Evolutionary conservation across 2,113 vertebrate species (phyloP).

Genomic region (Pristiophorus japonicus): DNA sequence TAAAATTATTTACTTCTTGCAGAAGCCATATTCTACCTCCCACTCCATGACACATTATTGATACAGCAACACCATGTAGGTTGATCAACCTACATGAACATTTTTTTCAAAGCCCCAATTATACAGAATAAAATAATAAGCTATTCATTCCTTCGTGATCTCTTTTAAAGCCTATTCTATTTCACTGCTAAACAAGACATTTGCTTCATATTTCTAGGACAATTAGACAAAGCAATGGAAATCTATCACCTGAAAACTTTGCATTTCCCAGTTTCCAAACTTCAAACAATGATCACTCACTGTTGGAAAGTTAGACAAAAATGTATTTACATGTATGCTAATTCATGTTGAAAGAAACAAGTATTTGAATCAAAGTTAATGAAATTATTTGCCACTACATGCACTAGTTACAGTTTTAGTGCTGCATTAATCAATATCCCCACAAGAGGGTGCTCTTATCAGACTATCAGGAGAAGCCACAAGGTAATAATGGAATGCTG

Average conservation of each 20-base stretch:
- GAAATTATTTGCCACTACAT: neutral
- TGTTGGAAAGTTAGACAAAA: neutral
- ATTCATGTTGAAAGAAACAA: neutral
- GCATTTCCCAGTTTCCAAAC: neutral
- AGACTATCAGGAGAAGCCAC: neutral
- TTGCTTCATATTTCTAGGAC: neutral
- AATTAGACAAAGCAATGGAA: neutral
- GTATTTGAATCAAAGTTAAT: neutral
- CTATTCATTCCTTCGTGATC: neutral
- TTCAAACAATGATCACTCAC: neutral
- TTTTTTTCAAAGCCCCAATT: neutral
- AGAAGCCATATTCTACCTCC: neutral
- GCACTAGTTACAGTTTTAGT: neutral
- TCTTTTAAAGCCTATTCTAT: neutral
- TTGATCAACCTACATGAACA: neutral
- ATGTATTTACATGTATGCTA: neutral
- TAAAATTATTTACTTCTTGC: neutral
- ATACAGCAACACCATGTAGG: neutral
- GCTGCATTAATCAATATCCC: neutral
- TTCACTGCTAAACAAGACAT: neutral
- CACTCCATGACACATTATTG: neutral
- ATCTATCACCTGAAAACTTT: neutral
- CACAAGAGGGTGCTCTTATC: constrained; percentile 18
- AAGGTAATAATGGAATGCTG: neutral
- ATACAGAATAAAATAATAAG: neutral